phyloP scores from a whole-genome alignment of 2,797 vertebrate genomes.

The Macrochelys suwanniensis region DNA sequence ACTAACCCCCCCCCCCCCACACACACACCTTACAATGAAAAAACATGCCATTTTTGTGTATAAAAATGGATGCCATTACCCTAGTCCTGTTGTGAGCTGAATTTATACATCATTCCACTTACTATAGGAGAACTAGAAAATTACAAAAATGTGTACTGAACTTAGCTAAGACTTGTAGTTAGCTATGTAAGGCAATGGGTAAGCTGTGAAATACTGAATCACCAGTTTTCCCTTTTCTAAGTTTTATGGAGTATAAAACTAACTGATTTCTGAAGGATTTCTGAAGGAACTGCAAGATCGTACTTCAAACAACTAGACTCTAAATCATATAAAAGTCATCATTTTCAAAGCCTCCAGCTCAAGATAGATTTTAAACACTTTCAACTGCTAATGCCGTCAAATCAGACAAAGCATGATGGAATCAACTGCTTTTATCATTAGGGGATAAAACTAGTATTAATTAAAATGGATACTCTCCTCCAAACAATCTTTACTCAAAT shows the following conservation, averaged over 20 bases:
- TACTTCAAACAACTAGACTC: constrained; percentile 26
- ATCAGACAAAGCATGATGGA: constrained; percentile 17
- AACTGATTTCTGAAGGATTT: neutral
- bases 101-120: neutral
- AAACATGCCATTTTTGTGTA: neutral
- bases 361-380: constrained; percentile 42
- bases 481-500: neutral
- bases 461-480: constrained; percentile 33
- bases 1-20: neutral
- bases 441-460: constrained; percentile 34
- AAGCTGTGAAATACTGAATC: neutral
- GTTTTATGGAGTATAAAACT: neutral
- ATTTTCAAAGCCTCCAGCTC: constrained; percentile 30
- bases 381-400: constrained; percentile 33
- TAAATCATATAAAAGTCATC: neutral
- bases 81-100: neutral
- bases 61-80: neutral
- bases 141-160: neutral
- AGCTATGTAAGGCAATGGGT: neutral
- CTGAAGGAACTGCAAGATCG: neutral
- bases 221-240: neutral
- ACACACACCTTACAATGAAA: neutral
- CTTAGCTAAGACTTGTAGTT: neutral
- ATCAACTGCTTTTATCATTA: constrained; percentile 16
- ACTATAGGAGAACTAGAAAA: neutral